A percentile compares a stretch with the other conserved stretches of the same genome.
These are phyloP conservation scores for Triplophysa bombifrons DNA, from an alignment of 2,797 vertebrate species.

Conservation along the genomic window DNA sequence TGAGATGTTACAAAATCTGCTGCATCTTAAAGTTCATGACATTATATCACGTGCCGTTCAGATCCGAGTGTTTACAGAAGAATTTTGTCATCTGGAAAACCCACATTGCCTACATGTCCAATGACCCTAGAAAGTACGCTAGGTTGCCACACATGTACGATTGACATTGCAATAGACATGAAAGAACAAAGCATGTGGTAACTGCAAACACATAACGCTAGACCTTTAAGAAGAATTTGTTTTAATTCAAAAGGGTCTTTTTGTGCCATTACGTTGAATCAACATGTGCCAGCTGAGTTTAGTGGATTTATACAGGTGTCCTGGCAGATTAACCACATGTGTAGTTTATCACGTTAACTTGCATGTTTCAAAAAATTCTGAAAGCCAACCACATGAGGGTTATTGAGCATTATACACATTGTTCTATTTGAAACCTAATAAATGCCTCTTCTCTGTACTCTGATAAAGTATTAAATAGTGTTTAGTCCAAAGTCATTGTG, in stretches of 20 bases:
- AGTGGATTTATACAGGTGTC: neutral
- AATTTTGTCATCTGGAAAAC: neutral
- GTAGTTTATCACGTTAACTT: neutral
- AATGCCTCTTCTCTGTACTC: no score
- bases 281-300: neutral
- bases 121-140: neutral
- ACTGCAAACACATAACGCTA: neutral
- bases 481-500: neutral
- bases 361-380: no score
- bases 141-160: neutral
- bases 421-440: no score
- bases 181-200: neutral
- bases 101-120: neutral
- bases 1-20: conserved; percentile 15
- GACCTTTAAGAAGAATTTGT: neutral
- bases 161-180: neutral
- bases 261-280: neutral
- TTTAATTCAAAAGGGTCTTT: neutral
- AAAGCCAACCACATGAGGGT: no score
- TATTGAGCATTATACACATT: no score
- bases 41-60: conserved; percentile 38
- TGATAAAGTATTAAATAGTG: neutral
- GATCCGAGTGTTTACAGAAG: conserved; percentile 5
- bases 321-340: neutral
- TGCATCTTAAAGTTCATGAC: neutral